A percentile compares a stretch with the other conserved stretches of the same genome.
Conservation (phyloP, 2,113 vertebrate genomes). For the Protobothrops mucrosquamatus region DNA sequence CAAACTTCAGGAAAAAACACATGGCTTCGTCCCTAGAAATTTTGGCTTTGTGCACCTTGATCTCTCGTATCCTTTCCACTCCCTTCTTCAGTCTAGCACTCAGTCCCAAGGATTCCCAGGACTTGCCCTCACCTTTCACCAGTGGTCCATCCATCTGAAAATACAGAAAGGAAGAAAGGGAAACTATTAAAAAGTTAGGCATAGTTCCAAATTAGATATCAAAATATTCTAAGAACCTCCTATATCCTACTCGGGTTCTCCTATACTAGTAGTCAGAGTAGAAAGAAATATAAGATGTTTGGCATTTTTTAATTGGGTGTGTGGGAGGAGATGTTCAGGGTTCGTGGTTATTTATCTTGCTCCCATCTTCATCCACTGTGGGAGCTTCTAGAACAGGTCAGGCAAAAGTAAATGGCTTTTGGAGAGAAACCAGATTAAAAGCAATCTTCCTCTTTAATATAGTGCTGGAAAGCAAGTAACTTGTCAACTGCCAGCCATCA, state of each 20-base stretch:
- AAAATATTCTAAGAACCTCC: neutral
- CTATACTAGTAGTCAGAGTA: neutral
- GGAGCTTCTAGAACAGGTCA: neutral
- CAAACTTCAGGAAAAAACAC: neutral
- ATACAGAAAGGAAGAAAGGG: neutral
- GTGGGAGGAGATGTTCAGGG: neutral
- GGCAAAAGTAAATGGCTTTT: constrained; percentile 7
- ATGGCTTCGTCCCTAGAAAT: neutral
- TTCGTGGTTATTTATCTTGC: neutral
- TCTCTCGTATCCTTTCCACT: neutral
- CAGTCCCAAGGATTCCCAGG: neutral
- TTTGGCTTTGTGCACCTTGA: neutral
- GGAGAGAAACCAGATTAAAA: neutral
- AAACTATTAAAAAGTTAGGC: neutral
- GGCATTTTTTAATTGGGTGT: neutral
- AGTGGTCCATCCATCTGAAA: neutral
- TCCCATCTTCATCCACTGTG: neutral
- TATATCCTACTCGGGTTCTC: neutral
- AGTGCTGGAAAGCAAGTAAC: neutral
- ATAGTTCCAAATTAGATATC: neutral
- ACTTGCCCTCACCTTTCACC: neutral
- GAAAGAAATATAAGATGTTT: neutral
- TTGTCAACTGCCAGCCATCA: neutral
- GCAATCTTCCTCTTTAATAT: neutral
- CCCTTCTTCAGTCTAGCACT: neutral